Evolutionary conservation across 2,888 invertebrate species (phyloP).

Genomic region (Sesamia inferens): DNA sequence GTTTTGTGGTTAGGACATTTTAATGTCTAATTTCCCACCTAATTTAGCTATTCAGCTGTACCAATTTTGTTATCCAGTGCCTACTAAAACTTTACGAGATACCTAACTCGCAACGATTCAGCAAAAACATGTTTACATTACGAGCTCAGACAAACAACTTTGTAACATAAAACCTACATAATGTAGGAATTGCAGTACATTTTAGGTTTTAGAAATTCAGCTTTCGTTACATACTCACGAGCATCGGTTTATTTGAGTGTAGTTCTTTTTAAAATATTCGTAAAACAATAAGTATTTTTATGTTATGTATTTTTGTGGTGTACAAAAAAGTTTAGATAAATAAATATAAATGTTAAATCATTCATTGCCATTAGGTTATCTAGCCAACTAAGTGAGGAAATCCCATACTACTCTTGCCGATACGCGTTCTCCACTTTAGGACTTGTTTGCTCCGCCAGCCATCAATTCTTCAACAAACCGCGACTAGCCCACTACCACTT

Average conservation of each 20-base stretch:
- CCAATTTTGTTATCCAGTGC: conserved; percentile 33
- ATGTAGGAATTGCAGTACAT: conserved; percentile 18
- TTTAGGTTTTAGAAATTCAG: conserved; percentile 15
- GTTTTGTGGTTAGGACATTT: conserved; percentile 39
- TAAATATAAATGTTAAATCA: neutral
- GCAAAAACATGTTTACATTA: conserved; percentile 64
- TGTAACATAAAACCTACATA: conserved; percentile 22
- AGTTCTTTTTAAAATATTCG: conserved; percentile 19
- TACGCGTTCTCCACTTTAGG: neutral
- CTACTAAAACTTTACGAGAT: conserved; percentile 41
- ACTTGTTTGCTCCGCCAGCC: neutral
- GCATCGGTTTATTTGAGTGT: conserved; percentile 2
- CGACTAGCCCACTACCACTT: neutral
- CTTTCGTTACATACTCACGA: conserved; percentile 10
- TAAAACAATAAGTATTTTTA: conserved; percentile 11
- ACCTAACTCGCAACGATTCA: conserved; percentile 24
- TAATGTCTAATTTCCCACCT: conserved; percentile 35
- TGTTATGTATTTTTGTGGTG: no score
- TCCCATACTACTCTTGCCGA: neutral
- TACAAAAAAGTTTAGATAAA: no score
- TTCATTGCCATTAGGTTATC: neutral
- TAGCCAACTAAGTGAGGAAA: neutral
- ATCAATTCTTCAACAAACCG: neutral
- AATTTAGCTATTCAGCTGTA: conserved; percentile 19
- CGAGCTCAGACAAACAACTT: conserved; percentile 29